These are phyloP conservation scores for Meteorus cinctellus DNA, from an alignment of 2,888 invertebrate genomes.

Conservation along the genomic window DNA sequence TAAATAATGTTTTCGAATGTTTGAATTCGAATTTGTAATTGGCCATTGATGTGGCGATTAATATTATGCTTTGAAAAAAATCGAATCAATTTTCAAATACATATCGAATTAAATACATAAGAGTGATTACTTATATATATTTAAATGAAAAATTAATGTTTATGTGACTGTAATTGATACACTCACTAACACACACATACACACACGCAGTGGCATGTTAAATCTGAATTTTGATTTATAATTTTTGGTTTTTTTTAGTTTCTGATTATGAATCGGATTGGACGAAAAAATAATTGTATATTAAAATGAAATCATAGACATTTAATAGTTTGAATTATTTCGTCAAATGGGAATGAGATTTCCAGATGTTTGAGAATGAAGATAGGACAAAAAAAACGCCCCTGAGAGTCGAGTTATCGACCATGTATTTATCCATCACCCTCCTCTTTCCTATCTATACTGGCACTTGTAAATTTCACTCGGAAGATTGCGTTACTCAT, in stretches of 20 bases:
- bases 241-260: neutral
- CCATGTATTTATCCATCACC: constrained; percentile 28
- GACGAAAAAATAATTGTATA: neutral
- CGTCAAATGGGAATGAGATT: constrained; percentile 47
- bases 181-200: neutral
- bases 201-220: neutral
- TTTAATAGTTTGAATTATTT: neutral
- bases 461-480: constrained; percentile 57
- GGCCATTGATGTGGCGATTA: neutral
- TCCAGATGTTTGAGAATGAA: constrained; percentile 31
- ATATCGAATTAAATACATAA: constrained; percentile 21
- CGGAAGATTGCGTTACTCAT: constrained; percentile 65
- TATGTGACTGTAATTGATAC: neutral
- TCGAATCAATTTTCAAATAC: constrained; percentile 23
- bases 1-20: constrained; percentile 8
- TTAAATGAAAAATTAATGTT: neutral
- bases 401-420: constrained; percentile 24
- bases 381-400: constrained; percentile 27
- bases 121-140: constrained; percentile 2
- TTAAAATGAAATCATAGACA: neutral
- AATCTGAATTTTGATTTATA: neutral
- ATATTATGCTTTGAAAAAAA: constrained; percentile 14
- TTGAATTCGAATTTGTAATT: neutral
- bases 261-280: neutral
- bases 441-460: constrained; percentile 50